Evolutionary conservation across 1,140 invertebrate genomes (phyloP).

Genomic region (Cherax quadricarinatus): DNA sequence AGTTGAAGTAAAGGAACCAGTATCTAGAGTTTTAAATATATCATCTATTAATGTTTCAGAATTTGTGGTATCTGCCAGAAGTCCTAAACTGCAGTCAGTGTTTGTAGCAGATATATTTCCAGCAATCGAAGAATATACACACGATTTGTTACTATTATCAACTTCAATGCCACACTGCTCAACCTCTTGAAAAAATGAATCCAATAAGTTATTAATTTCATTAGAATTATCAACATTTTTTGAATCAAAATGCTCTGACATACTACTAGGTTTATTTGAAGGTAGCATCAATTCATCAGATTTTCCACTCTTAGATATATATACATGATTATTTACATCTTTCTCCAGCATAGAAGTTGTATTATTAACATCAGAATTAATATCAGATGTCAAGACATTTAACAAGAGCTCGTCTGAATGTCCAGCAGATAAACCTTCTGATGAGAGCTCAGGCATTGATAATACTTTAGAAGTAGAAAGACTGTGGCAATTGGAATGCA

Average conservation of each 20-base stretch:
- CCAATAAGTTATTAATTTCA: constrained; percentile 24
- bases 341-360: not conserved
- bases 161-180: not conserved
- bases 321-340: not conserved
- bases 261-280: not conserved
- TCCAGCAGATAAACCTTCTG: not conserved
- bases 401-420: not conserved
- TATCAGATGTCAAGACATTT: not conserved
- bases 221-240: not conserved
- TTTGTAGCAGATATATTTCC: too few species aligned
- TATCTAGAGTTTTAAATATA: not conserved
- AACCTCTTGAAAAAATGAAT: not conserved
- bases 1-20: not conserved
- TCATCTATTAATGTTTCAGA: not conserved
- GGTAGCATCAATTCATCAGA: not conserved
- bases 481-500: not conserved
- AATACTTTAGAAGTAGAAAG: not conserved
- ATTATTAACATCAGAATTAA: not conserved
- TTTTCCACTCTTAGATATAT: not conserved
- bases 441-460: not conserved
- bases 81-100: not conserved
- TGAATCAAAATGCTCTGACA: not conserved
- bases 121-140: not conserved
- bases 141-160: not conserved
- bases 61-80: too few species aligned